phyloP scores from a whole-genome alignment of 2,113 vertebrate genomes.

The Todiramphus saurophagus region DNA sequence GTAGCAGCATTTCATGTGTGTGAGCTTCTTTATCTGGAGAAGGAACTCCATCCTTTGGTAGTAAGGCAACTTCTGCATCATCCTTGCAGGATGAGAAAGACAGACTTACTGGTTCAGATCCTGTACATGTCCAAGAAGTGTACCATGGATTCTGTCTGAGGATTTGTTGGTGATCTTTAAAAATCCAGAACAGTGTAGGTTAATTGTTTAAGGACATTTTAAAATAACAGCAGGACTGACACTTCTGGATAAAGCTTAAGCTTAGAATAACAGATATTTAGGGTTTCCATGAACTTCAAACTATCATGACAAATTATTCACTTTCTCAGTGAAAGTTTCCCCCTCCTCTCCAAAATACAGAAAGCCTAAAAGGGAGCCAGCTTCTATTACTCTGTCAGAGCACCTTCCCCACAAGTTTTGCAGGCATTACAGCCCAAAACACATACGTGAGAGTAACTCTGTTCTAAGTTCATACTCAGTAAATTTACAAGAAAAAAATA shows the following conservation, averaged over 20 bases:
- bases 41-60: neutral
- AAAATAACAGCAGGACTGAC: neutral
- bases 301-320: neutral
- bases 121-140: neutral
- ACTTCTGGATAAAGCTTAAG: neutral
- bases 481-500: neutral
- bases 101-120: neutral
- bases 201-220: neutral
- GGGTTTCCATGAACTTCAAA: neutral
- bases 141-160: neutral
- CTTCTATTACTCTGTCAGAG: neutral
- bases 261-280: neutral
- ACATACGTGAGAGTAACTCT: neutral
- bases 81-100: neutral
- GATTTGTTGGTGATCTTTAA: neutral
- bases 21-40: conserved; percentile 16
- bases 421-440: neutral
- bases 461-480: neutral
- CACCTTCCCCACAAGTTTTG: neutral
- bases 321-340: neutral
- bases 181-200: neutral
- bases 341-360: neutral
- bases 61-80: neutral
- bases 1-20: neutral
- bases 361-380: neutral